These are phyloP conservation scores for Hiodon alosoides DNA, from an alignment of 2,113 vertebrate species.

Conservation along the genomic window DNA sequence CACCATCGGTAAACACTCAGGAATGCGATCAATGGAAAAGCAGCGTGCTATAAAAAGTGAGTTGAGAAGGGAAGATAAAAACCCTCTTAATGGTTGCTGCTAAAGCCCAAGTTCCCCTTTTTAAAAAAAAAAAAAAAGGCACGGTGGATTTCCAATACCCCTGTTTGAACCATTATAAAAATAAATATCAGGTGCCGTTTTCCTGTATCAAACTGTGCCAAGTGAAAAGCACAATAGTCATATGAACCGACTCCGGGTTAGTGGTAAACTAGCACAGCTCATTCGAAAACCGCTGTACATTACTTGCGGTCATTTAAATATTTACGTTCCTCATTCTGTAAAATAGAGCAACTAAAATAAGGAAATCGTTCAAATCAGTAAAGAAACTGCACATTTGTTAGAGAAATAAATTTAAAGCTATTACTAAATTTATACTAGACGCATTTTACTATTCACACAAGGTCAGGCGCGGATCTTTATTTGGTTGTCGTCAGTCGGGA, in stretches of 20 bases:
- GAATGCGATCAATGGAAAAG: slow-evolving; percentile 33
- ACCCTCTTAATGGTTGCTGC: slow-evolving; percentile 28
- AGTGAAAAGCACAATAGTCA: slow-evolving; percentile 40
- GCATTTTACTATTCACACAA: not conserved
- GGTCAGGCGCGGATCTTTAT: slow-evolving; percentile 3
- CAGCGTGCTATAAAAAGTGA: slow-evolving; percentile 32
- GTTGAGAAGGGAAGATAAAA: not conserved
- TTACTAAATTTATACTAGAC: not conserved
- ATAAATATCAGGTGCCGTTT: slow-evolving; percentile 60
- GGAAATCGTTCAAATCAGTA: not conserved
- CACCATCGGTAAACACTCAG: not conserved
- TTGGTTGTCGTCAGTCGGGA: not conserved
- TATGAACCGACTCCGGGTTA: slow-evolving; percentile 43
- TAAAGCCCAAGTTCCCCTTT: slow-evolving; percentile 35
- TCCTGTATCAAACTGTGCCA: slow-evolving; percentile 44
- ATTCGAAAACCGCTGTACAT: slow-evolving; percentile 46
- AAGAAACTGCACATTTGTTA: slow-evolving; percentile 13
- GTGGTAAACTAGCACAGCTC: slow-evolving; percentile 43
- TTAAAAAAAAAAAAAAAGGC: slow-evolving; percentile 41
- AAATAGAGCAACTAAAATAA: not conserved
- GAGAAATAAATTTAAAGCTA: not conserved
- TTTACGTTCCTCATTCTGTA: slow-evolving; percentile 29
- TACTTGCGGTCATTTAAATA: slow-evolving; percentile 41
- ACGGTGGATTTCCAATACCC: slow-evolving; percentile 42
- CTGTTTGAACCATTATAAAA: slow-evolving; percentile 52